These are phyloP conservation scores for Acleris cristana DNA, from an alignment of 2,888 invertebrate genomes.

Conservation along the genomic window DNA sequence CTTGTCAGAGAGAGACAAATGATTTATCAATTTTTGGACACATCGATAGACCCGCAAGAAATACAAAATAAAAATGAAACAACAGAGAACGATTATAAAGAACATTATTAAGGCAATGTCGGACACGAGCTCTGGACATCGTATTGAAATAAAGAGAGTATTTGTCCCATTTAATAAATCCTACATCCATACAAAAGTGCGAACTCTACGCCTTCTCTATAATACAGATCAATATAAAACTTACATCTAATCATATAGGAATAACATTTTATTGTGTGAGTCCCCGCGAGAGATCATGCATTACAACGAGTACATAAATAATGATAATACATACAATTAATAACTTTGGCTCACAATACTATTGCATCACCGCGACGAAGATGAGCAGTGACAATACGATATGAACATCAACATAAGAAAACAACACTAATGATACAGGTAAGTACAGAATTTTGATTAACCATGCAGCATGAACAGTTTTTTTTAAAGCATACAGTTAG, in stretches of 20 bases:
- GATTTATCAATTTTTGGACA: no score
- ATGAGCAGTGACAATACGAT: not conserved
- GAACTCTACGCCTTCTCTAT: slow-evolving; percentile 47
- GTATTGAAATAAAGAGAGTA: slow-evolving; percentile 30
- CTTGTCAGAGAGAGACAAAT: no score
- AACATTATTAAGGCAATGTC: no score
- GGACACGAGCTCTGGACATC: not conserved
- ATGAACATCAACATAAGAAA: slow-evolving; percentile 8
- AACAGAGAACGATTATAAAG: no score
- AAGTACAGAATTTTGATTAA: slow-evolving; percentile 27
- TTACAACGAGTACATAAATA: slow-evolving; percentile 22
- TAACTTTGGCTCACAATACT: slow-evolving; percentile 47
- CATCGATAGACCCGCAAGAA: no score
- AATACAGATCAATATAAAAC: slow-evolving; percentile 45
- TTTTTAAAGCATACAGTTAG: no score
- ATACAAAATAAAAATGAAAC: no score
- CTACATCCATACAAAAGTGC: slow-evolving; percentile 52
- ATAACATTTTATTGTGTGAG: slow-evolving; percentile 33
- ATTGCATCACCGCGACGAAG: slow-evolving; percentile 18
- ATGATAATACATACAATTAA: slow-evolving; percentile 24
- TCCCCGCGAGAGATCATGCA: slow-evolving; percentile 42
- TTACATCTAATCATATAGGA: slow-evolving; percentile 41
- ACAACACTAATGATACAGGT: slow-evolving; percentile 10
- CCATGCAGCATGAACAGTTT: not conserved
- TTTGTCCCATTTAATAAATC: slow-evolving; percentile 28